Percentiles rank a stretch among this genome's conserved stretches.
Conservation (phyloP, 2,888 invertebrate species). For the Hypomecis punctinalis region DNA sequence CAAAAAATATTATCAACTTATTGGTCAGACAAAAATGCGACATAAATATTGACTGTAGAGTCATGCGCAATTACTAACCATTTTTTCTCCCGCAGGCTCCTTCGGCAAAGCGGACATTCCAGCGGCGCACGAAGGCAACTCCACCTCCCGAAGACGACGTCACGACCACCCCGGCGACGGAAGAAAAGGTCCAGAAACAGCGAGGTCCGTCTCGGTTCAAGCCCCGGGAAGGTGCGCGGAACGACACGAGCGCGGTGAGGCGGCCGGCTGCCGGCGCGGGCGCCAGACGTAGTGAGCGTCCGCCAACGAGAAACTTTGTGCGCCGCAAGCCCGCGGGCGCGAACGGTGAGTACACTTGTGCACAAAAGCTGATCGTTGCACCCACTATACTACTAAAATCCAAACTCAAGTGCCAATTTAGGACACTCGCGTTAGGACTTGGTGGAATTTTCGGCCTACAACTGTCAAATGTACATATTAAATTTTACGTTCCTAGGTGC, state of each 20-base stretch:
- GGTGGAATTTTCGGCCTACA: too few species aligned
- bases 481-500: too few species aligned
- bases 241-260: slow-evolving; percentile 52
- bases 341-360: slow-evolving; percentile 64
- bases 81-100: slow-evolving; percentile 64
- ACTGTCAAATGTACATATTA: too few species aligned
- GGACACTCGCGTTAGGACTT: too few species aligned
- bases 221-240: slow-evolving; percentile 59
- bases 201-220: slow-evolving; percentile 55
- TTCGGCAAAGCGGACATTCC: slow-evolving; percentile 69
- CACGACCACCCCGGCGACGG: slow-evolving; percentile 47
- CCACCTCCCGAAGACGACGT: slow-evolving; percentile 62
- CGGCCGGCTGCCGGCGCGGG: slow-evolving; percentile 67
- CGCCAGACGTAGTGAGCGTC: slow-evolving; percentile 71
- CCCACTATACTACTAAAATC: too few species aligned
- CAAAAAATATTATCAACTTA: background rate
- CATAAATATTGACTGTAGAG: too few species aligned
- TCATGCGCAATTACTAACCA: slow-evolving; percentile 42
- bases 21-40: too few species aligned
- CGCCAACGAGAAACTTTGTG: slow-evolving; percentile 67
- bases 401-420: too few species aligned
- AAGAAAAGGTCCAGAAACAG: slow-evolving; percentile 44
- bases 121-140: slow-evolving; percentile 75
- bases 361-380: slow-evolving; percentile 4
- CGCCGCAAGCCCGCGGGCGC: slow-evolving; percentile 71